Base-by-base conservation (phyloP, 2,113 vertebrate genomes). In the Lophotis ruficrista region DNA sequence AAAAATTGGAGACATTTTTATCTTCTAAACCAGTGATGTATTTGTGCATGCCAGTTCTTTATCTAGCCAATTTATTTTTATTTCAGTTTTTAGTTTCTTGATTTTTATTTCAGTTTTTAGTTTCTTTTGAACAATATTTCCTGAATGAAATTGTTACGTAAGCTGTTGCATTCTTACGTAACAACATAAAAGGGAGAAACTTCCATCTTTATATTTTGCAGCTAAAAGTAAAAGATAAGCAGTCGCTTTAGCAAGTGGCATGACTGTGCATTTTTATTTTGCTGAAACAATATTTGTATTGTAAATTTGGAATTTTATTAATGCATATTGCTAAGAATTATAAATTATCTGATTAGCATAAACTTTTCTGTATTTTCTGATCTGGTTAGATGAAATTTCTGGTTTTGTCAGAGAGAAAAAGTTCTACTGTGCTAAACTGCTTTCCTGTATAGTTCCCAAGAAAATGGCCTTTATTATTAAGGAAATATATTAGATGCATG, bases 401-500 rank as follows among this genome's bases (percentile, higher is more conserved):
- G 10, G 33, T 77, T 80, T 58, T 80, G 8, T 70, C 84, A 48
- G 86, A 69, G 69, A 87, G 27, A 75, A 90, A 80, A 86, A 50
- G 3, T 92, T 95, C 62, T 92, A 23, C 75, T 87, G 65, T 90
- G 70, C 91, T 93, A 65, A 92, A 90, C 61, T 96, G n/a, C 62
- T 94, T 96, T 95, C 41, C 72, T 91, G 23, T 75, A 43, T 68
- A 90, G 17, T 94, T 91, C 65, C 77, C 75, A 75, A 73, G 61
- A 94, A 95, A 93, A 96, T 96, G 54, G n/a, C 73, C 51, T 91
- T 96, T 97, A 91, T 97, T 97, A 95, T 90, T 93, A 71, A 93
- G 76, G 81, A 75, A 95, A 92, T 73, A 89, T 73, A 88, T 70
- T 96, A 90, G 91, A 86, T 94, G 66, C 31, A 75, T 95, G 7